phyloP scores from a whole-genome alignment of 2,797 vertebrate genomes.

The Enteromius mattozi region DNA sequence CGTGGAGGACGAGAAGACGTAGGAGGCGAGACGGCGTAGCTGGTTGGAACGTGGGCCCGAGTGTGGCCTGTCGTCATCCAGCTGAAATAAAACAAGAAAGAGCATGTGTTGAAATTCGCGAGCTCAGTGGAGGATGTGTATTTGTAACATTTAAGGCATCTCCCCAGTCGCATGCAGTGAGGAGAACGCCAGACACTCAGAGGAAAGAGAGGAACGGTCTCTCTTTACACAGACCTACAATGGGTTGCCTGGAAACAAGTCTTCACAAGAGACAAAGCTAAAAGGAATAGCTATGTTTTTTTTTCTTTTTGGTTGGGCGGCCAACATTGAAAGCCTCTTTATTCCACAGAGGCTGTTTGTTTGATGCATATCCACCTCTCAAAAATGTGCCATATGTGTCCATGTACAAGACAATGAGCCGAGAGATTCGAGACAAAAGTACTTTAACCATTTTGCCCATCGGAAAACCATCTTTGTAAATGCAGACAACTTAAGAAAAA shows the following conservation, averaged over 20 bases:
- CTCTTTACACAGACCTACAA: constrained; percentile 46
- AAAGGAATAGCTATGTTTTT: constrained; percentile 37
- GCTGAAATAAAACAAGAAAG: constrained; percentile 60
- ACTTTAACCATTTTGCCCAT: constrained; percentile 18
- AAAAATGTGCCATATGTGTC: constrained; percentile 32
- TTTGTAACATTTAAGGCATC: constrained; percentile 45
- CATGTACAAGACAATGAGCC: constrained; percentile 50
- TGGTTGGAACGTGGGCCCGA: constrained; percentile 89
- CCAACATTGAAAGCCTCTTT: constrained; percentile 41
- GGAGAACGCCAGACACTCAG: constrained; percentile 55
- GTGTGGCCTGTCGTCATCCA: constrained; percentile 90
- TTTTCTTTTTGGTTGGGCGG: constrained; percentile 42
- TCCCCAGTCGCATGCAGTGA: constrained; percentile 54
- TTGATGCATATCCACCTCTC: constrained; percentile 29
- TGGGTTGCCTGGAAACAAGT: constrained; percentile 51
- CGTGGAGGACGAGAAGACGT: constrained; percentile 98
- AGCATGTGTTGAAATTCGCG: constrained; percentile 1
- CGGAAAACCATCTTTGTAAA: constrained; percentile 31
- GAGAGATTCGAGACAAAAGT: constrained; percentile 22
- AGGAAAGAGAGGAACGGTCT: constrained; percentile 42
- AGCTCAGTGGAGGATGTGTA: constrained; percentile 7
- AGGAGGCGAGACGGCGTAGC: constrained; percentile 97
- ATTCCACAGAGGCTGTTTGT: constrained; percentile 30
- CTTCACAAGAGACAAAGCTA: constrained; percentile 43
- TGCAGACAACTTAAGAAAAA: constrained; percentile 34